A percentile compares a stretch with the other conserved stretches of the same genome.
Conservation (phyloP, 1,140 invertebrate species). For the Ceratina australensis region DNA sequence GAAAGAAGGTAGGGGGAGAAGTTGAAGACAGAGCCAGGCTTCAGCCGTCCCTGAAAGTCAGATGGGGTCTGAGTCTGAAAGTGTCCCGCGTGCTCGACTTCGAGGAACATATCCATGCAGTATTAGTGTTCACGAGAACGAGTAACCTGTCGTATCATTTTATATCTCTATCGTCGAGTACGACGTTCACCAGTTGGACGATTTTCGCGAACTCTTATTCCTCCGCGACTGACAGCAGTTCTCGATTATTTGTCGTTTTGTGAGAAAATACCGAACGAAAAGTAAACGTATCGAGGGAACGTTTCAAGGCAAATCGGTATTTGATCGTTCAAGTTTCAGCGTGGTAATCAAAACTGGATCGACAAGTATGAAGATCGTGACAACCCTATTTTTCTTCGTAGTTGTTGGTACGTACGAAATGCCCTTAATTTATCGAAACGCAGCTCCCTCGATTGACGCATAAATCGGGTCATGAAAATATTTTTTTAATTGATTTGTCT, state of each 20-base stretch:
- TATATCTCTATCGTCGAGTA: conserved; percentile 35
- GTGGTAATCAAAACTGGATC: conserved; percentile 61
- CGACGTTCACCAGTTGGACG: conserved; percentile 11
- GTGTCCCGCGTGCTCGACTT: conserved; percentile 71
- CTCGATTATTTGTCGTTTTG: not conserved
- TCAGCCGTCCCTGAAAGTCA: conserved; percentile 53
- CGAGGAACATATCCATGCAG: conserved; percentile 60
- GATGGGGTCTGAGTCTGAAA: conserved; percentile 71
- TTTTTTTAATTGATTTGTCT: not conserved
- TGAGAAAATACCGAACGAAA: not conserved
- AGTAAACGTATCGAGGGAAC: conserved; percentile 22
- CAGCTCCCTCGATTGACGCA: conserved; percentile 1
- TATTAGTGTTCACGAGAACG: conserved; percentile 73
- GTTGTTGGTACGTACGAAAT: conserved; percentile 71
- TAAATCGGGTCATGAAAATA: not conserved
- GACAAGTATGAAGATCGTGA: conserved; percentile 72
- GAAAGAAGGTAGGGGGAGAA: not conserved
- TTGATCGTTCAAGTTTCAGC: conserved; percentile 31
- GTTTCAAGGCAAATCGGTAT: not conserved
- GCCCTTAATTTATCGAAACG: not conserved
- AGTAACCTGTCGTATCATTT: conserved; percentile 66
- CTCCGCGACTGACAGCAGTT: not conserved
- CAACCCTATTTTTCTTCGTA: conserved; percentile 73
- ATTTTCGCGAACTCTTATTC: conserved; percentile 10
- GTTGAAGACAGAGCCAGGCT: conserved; percentile 34